Evolutionary conservation across 1,140 invertebrate genomes (phyloP).

Genomic region (Trichonephila inaurata): DNA sequence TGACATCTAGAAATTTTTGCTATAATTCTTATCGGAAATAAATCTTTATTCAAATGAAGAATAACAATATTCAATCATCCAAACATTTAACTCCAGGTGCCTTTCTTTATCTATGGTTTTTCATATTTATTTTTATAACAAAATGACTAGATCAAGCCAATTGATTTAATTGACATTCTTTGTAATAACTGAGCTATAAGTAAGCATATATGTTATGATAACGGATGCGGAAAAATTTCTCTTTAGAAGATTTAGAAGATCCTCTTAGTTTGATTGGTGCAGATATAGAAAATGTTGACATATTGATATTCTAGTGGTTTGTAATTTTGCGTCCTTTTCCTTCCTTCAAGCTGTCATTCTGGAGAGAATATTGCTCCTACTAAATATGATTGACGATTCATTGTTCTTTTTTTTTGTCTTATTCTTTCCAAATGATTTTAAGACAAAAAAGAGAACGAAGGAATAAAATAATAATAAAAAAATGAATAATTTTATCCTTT

Average conservation of each 20-base stretch:
- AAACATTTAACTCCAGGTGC: too few relatives aligned
- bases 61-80: too few relatives aligned
- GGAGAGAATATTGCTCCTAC: neutral
- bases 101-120: too few relatives aligned
- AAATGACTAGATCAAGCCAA: too few relatives aligned
- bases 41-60: too few relatives aligned
- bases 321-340: neutral
- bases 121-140: too few relatives aligned
- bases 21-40: too few relatives aligned
- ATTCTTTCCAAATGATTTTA: neutral
- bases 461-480: neutral
- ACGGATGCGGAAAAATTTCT: neutral
- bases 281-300: neutral
- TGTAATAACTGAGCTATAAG: too few relatives aligned
- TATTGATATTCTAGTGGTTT: neutral
- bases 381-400: slow-evolving; percentile 43
- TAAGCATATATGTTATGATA: neutral
- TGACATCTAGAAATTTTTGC: too few relatives aligned
- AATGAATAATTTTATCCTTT: neutral
- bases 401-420: neutral
- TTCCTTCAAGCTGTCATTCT: neutral
- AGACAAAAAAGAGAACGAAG: neutral
- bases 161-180: too few relatives aligned
- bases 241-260: neutral
- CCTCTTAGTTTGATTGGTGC: neutral